Conservation (phyloP, 2,797 vertebrate species). For the Leptatherina wallacei region DNA sequence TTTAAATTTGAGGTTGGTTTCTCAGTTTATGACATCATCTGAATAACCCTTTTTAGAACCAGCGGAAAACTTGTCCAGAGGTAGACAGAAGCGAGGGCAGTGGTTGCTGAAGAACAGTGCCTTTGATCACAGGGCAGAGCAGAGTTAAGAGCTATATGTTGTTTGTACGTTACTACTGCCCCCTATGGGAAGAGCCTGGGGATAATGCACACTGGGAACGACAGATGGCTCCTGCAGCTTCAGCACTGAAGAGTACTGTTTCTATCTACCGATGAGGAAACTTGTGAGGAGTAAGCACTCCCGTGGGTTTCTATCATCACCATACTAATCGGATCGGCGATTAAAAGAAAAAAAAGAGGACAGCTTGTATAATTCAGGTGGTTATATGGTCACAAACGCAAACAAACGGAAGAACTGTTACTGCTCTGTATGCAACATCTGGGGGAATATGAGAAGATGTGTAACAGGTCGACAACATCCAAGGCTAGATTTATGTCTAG, state of each 20-base stretch:
- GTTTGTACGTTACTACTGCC: constrained; percentile 76
- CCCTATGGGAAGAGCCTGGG: constrained; percentile 63
- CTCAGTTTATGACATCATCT: constrained; percentile 63
- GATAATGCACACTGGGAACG: constrained; percentile 42
- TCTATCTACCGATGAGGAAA: constrained; percentile 64
- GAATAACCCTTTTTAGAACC: constrained; percentile 39
- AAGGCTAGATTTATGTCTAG: not conserved
- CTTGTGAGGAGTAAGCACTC: constrained; percentile 64
- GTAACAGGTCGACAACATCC: constrained; percentile 8
- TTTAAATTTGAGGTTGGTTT: constrained; percentile 46
- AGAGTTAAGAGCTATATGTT: constrained; percentile 23
- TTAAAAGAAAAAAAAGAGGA: constrained; percentile 32
- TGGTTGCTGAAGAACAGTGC: constrained; percentile 34
- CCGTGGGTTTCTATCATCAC: constrained; percentile 72
- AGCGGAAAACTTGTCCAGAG: constrained; percentile 62
- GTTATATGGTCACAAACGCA: constrained; percentile 51
- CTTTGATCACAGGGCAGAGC: constrained; percentile 58
- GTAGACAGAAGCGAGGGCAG: constrained; percentile 45
- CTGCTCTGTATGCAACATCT: constrained; percentile 42
- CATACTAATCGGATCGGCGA: constrained; percentile 68
- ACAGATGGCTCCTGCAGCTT: constrained; percentile 66
- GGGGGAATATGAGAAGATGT: constrained; percentile 18
- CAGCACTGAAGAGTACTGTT: constrained; percentile 64
- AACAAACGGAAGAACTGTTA: constrained; percentile 55
- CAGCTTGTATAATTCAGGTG: constrained; percentile 65